Conservation (phyloP, 2,797 vertebrate species). For the Anabas testudineus region DNA sequence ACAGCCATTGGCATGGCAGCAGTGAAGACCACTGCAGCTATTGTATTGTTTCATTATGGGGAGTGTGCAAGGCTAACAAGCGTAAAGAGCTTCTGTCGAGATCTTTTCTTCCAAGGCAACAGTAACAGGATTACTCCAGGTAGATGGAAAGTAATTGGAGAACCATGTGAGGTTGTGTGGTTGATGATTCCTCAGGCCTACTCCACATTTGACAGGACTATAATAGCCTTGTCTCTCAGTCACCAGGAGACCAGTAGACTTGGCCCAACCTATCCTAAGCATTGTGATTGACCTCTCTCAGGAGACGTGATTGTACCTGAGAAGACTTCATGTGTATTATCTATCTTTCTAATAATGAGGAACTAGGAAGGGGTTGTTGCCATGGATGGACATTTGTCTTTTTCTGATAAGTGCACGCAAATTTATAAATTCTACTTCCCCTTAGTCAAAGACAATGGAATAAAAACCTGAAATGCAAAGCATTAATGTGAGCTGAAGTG, state of each 20-base stretch:
- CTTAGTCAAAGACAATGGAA: conserved; percentile 1
- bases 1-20: conserved; percentile 1
- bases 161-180: conserved; percentile 62
- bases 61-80: background rate
- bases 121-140: conserved; percentile 36
- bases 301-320: conserved; percentile 58
- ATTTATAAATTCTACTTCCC: conserved; percentile 1
- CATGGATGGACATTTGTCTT: conserved; percentile 34
- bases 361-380: conserved; percentile 17
- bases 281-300: conserved; percentile 51
- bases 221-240: conserved; percentile 79
- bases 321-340: conserved; percentile 59
- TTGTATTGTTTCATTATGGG: conserved; percentile 1
- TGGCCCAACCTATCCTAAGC: conserved; percentile 52
- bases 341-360: conserved; percentile 48
- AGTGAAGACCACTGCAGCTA: conserved; percentile 7
- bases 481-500: conserved; percentile 21
- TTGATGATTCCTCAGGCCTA: conserved; percentile 66
- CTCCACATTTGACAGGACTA: conserved; percentile 68
- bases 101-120: conserved; percentile 30
- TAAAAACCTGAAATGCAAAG: conserved; percentile 39
- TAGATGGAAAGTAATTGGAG: conserved; percentile 72
- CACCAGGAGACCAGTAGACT: conserved; percentile 56
- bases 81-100: conserved; percentile 24
- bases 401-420: conserved; percentile 46